phyloP scores from a whole-genome alignment of 2,888 invertebrate species.

The Cordilura impudica region DNA sequence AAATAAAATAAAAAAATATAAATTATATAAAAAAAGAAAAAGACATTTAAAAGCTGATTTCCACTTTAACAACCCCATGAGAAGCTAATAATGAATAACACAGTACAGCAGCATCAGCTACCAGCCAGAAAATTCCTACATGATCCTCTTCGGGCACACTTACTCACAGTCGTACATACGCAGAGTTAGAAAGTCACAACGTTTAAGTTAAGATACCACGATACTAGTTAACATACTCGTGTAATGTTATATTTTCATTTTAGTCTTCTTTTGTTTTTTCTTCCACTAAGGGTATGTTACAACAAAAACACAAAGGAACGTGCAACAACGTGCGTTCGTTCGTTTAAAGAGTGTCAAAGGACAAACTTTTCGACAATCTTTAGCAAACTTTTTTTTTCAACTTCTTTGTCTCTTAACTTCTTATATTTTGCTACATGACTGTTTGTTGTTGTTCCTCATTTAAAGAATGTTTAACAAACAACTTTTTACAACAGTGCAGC shows the following conservation, averaged over 20 bases:
- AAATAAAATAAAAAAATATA: too few relatives aligned
- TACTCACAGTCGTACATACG: not conserved
- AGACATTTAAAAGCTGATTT: slow-evolving; percentile 58
- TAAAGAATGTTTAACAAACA: slow-evolving; percentile 11
- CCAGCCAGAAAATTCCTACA: slow-evolving; percentile 6
- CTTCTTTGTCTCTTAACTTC: not conserved
- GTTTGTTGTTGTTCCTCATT: slow-evolving; percentile 5
- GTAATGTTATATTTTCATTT: slow-evolving; percentile 43
- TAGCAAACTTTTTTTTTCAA: slow-evolving; percentile 38
- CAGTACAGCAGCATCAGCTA: not conserved
- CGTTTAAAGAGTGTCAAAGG: slow-evolving; percentile 51
- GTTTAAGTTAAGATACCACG: slow-evolving; percentile 61
- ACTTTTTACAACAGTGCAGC: slow-evolving; percentile 58
- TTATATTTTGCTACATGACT: not conserved
- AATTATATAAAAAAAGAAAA: too few relatives aligned
- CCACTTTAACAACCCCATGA: slow-evolving; percentile 51
- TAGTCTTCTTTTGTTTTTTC: not conserved
- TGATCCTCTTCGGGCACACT: not conserved
- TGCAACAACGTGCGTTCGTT: slow-evolving; percentile 24
- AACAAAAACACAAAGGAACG: slow-evolving; percentile 22
- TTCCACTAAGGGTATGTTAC: slow-evolving; percentile 15
- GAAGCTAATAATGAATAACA: slow-evolving; percentile 59
- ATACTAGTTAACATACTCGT: slow-evolving; percentile 59
- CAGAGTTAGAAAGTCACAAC: slow-evolving; percentile 55
- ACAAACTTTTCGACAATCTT: slow-evolving; percentile 57